phyloP scores from a whole-genome alignment of 2,888 invertebrate genomes.

The Polydrusus tereticollis region DNA sequence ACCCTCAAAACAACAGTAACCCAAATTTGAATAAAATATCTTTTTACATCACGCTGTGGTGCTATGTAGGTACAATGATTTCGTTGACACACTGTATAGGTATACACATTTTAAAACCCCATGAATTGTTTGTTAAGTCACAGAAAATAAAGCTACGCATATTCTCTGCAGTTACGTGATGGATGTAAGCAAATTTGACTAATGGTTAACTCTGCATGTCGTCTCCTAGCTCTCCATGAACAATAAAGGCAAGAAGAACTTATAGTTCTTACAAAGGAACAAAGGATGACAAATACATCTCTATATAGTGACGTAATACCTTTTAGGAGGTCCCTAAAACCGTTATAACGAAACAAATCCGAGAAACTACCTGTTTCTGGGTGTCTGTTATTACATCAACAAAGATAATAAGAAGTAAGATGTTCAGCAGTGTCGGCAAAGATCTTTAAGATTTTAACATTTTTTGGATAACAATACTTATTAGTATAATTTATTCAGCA shows the following conservation, averaged over 20 bases:
- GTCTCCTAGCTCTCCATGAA: not conserved
- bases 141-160: no score
- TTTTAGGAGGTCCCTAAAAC: conserved; percentile 18
- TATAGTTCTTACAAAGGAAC: not conserved
- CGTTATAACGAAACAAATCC: conserved; percentile 9
- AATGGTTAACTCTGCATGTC: no score
- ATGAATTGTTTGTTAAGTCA: no score
- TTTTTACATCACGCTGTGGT: no score
- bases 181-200: no score
- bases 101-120: no score
- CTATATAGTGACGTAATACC: conserved; percentile 19
- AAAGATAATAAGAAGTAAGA: not conserved
- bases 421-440: not conserved
- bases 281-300: not conserved
- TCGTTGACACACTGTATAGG: no score
- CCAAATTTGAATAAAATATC: no score
- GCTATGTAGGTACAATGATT: no score
- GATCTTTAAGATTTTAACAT: not conserved
- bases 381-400: conserved; percentile 5
- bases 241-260: not conserved
- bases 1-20: no score
- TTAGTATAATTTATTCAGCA: not conserved
- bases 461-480: not conserved
- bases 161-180: no score
- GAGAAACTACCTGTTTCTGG: conserved; percentile 21